Evolutionary conservation across 1,140 invertebrate genomes (phyloP), one percentile per base, ranked within the genome.

Genomic region (Macrotrachela quadricornifera): DNA sequence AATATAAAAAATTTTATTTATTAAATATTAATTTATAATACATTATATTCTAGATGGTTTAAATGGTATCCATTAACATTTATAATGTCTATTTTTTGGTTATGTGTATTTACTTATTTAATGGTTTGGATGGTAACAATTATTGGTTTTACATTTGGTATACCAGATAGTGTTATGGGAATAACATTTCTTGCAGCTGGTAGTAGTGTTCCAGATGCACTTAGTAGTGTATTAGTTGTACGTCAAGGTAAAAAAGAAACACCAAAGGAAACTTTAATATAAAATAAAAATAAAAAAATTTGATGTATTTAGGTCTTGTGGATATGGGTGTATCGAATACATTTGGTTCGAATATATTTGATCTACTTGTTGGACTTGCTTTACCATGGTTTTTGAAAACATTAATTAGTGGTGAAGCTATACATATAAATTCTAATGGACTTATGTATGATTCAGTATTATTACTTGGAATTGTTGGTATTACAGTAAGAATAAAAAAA

Each of bases 311-410:
- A 30, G 21, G 21, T 30, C 66, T 67, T 37, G 75, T 90, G 18
- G 91, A 96, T 71, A 97, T 96, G 91, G 91, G 91, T 53, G 88
- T 97, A 45, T 94, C 88, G 49, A 94, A 87, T 62, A 94, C 88
- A 18, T 85, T 97, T 58, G 91, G 91, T 59, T 92, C 86, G 71
- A 97, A 97, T 74, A 90, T 96, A 63, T 96, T 97, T 71, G 91
- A 97, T 74, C 86, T 97, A 63, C 85, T 95, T 49, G 78, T 96
- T 54, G 94, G 88, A 64, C 77, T 95, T 43, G 88, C 87, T 50
- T 74, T 95, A 60, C 88, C 88, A 15, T 95, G 88, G 88, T 91
- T 92, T 68, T 78, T 92, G 48, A 82, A 88, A 70, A 90, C 85
- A 17, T 80, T 80, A 82, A 57, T 76, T 77, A 61, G 83, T 81